Evolutionary conservation across 2,113 vertebrate species (phyloP).

Genomic region (Orthochromis indermauri): DNA sequence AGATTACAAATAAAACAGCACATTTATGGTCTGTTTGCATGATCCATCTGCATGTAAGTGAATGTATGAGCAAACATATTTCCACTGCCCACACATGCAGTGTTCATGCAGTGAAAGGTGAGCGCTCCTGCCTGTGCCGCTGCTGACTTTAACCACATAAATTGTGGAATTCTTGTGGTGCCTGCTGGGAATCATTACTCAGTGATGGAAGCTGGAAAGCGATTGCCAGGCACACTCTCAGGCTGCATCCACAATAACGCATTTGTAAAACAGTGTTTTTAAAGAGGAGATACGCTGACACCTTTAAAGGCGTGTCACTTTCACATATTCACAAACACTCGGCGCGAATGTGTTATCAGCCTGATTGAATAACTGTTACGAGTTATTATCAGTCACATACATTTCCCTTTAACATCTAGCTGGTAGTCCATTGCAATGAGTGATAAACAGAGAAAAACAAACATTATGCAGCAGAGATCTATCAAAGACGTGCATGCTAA

Average conservation of each 20-base stretch:
- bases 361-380: not conserved
- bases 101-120: not conserved
- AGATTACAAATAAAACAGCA: not conserved
- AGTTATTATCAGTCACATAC: not conserved
- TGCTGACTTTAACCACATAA: not conserved
- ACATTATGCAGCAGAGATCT: not conserved
- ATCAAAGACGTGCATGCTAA: not conserved
- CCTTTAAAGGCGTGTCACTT: not conserved
- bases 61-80: not conserved
- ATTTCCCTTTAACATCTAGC: not conserved
- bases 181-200: constrained; percentile 12
- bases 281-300: not conserved
- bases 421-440: not conserved
- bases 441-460: not conserved
- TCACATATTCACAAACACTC: not conserved
- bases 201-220: not conserved
- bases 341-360: too few species aligned
- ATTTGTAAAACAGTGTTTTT: not conserved
- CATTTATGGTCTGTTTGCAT: not conserved
- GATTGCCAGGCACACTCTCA: not conserved
- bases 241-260: not conserved
- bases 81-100: not conserved
- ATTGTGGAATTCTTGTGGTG: not conserved
- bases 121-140: not conserved
- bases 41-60: not conserved